Base-by-base conservation (phyloP, 2,797 vertebrate species). In the Limnodromus scolopaceus region DNA sequence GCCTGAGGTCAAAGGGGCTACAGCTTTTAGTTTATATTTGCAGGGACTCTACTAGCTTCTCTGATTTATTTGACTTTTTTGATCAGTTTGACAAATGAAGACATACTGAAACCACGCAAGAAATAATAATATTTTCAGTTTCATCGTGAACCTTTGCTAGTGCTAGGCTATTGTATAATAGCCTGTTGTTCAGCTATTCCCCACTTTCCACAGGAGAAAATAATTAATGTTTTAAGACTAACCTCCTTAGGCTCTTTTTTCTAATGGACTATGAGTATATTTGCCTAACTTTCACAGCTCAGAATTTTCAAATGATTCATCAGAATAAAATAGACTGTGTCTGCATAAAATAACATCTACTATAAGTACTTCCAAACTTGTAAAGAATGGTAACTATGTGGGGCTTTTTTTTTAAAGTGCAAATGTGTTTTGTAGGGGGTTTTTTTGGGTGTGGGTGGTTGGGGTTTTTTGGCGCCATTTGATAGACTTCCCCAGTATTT, bases 51-150 rank as follows among this genome's bases (percentile, higher is more conserved):
- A 32, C 45, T 80, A 63, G 66, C 20, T 91, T 63, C 83, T 86
- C 65, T 95, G 87, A 95, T 92, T 83, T 87, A 91, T 84, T 96
- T 96, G 85, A 46, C 48, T 80, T 87, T 32, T 58, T 43, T 90
- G 68, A 88, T 92, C 74, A 65, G n/a, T 46, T 84, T 93, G 93
- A 91, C 51, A 84, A 92, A 96, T 68, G 54, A 90, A 95, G 78
- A 92, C 14, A 3, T 83, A 87, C 54, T 77, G 48, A 54, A 93
- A 68, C 34, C 55, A 65, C 39, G n/a, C 19, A 70, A 58, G 32
- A 88, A 92, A 72, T 76, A 84, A 45, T 66, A 66, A 41, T 77
- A 70, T 81, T 87, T 78, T 69, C 63, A 30, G 38, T 68, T 86
- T 81, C 22, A 49, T 90, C 3, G 1, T 65, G 65, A 68, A 54